Conservation (phyloP, 2,888 invertebrate species). For the Rotaria magnacalcarata region DNA sequence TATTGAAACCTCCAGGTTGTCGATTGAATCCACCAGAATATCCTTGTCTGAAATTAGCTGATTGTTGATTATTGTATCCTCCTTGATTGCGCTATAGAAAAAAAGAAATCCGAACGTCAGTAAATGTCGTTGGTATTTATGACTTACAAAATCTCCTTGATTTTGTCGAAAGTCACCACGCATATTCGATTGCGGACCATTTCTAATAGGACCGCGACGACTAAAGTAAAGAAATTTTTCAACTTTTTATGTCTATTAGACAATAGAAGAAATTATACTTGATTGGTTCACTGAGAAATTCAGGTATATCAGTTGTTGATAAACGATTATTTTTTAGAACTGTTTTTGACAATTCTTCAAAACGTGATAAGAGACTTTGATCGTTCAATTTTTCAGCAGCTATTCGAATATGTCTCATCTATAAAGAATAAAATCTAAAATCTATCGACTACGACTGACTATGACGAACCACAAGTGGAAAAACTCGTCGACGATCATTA, state of each 20-base stretch:
- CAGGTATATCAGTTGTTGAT: neutral
- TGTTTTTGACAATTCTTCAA: constrained; percentile 19
- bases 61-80: neutral
- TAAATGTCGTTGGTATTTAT: neutral
- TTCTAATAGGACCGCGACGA: neutral
- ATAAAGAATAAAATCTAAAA: too few relatives aligned
- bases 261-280: neutral
- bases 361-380: neutral
- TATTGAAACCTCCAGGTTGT: neutral
- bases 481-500: neutral
- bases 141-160: neutral
- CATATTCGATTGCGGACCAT: neutral
- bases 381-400: neutral
- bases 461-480: constrained; percentile 17
- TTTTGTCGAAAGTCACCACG: neutral
- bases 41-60: neutral
- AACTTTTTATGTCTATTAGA: too few relatives aligned
- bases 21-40: neutral
- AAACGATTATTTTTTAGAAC: neutral
- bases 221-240: neutral
- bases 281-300: constrained; percentile 9
- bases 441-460: too few relatives aligned
- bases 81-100: neutral
- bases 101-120: neutral
- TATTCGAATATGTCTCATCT: constrained; percentile 16